Evolutionary conservation across 2,113 vertebrate species (phyloP), one percentile per base, ranked within the genome.

Genomic region (Arizona elegans): DNA sequence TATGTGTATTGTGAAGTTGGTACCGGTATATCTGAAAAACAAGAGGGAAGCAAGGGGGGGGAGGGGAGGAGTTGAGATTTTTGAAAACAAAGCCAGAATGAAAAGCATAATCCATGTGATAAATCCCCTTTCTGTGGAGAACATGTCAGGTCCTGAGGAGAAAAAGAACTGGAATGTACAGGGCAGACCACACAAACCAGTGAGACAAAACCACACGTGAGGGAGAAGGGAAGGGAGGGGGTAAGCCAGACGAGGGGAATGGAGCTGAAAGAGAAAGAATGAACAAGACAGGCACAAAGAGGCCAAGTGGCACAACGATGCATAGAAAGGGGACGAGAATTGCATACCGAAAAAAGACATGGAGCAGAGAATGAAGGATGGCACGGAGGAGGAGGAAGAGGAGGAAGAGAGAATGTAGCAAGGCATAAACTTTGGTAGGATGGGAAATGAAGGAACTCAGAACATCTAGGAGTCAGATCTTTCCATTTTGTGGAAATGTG

Each of bases 141-240:
- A 97, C 96, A 1, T 96, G 97, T 96, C 95, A 93, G 94, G 93
- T 96, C 97, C 96, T 96, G 96, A 96, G 95, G 89, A 94, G 95
- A 96, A 96, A 93, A 96, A 95, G 93, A 95, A 56, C 23, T 96
- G 96, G 95, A 97, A 97, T 97, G 95, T 93, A 93, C 93, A 94
- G 91, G 94, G 94, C 96, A 97, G 96, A 94, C 94, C 94, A 95
- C 96, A 95, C 93, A 96, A 97, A 94, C 96, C 95, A 95, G 93
- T 91, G 91, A 87, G 91, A 94, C 94, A 94, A 96, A 97, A 95
- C 88, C 95, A 96, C 92, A 94, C 93, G 89, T 96, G 93, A 96
- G 92, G 93, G 93, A 93, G 88, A 94, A 94, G 92, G 75, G 91
- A 92, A 94, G 94, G 86, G 95, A 33, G 88, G 92, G 94, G 93